Base-by-base conservation (phyloP, 2,797 vertebrate genomes). In the Strix occidentalis region DNA sequence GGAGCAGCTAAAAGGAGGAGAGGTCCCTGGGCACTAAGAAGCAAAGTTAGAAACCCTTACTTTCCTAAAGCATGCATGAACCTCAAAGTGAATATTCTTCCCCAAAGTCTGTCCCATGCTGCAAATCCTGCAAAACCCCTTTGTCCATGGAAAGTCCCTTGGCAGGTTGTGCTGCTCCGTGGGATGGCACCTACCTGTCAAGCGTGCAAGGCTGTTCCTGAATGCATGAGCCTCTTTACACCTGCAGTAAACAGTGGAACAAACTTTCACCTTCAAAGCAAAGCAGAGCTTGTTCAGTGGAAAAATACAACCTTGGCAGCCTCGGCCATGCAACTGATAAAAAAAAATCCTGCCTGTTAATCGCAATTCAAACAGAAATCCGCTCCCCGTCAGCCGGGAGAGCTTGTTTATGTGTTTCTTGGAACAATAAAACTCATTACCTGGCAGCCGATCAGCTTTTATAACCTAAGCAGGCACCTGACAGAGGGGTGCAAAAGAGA, bases 251-350 rank as follows among this genome's bases (percentile, higher is more conserved):
- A 71, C 48, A 56, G 66, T 79, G 93, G 90, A 93, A 95, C 84
- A 95, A 95, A 93, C 95, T 97, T 97, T 91, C 95, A 96, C 97
- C 97, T 97, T 97, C 94, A 97, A 74, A 96, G 95, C 43, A 48
- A 63, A 94, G 90, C 89, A 74, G 95, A 89, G 85, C 91, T 95
- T 23, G 83, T 45, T 78, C 93, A 97, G 94, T 98, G 98, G 98
- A 98, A 98, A 98, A 98, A 97, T 97, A 98, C 97, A 97, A 97
- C 90, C 95, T 95, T 97, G 84, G 95, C 97, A 94, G 94, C 91
- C 84, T 50, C 70, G 45, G 87, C 84, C 28, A 1, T 68, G 70
- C 71, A 16, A 80, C 92, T 88, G 89, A 93, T 83, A 33, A 72
- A 77, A 88, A 80, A 96, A 96, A 57, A 71, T 57, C 72, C 86